A percentile compares a stretch with the other conserved stretches of the same genome.
Evolutionary conservation across 2,113 vertebrate species (phyloP).

Genomic region (Bostrychus sinensis): DNA sequence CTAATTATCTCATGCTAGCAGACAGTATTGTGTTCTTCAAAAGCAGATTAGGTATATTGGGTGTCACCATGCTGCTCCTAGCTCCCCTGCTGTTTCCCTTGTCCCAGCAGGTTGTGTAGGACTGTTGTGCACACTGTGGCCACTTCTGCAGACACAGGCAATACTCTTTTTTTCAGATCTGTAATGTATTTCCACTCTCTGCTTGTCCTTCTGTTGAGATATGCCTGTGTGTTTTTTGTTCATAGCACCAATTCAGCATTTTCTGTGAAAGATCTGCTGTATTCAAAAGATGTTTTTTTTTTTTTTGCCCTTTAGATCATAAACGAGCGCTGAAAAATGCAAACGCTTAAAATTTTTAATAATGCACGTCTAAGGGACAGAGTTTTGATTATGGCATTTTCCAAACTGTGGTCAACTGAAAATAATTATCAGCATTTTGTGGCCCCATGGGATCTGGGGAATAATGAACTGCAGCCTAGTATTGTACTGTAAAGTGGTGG

Average conservation of each 20-base stretch:
- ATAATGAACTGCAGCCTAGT: conserved; percentile 29
- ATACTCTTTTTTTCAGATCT: conserved; percentile 38
- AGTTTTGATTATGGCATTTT: conserved; percentile 29
- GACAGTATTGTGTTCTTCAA: conserved; percentile 1
- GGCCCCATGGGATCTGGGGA: not conserved
- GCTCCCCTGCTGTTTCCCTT: conserved; percentile 35
- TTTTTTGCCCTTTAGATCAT: conserved; percentile 40
- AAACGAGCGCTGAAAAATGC: conserved; percentile 45
- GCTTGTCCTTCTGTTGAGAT: conserved; percentile 42
- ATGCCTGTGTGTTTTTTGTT: conserved; percentile 36
- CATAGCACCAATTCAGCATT: conserved; percentile 62
- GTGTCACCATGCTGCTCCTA: conserved; percentile 11
- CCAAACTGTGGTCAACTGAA: conserved; percentile 19
- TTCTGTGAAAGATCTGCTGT: conserved; percentile 38
- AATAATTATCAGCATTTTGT: conserved; percentile 10
- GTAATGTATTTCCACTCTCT: conserved; percentile 42
- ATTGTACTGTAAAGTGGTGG: not conserved
- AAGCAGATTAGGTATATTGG: not conserved
- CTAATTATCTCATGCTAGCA: conserved; percentile 8
- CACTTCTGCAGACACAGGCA: conserved; percentile 45
- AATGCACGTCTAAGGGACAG: conserved; percentile 18
- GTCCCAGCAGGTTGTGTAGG: conserved; percentile 52
- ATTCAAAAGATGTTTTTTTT: conserved; percentile 34
- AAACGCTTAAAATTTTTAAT: conserved; percentile 28
- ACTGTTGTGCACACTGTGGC: conserved; percentile 51